Base-by-base conservation (phyloP, 2,113 vertebrate genomes). In the Nothoprocta perdicaria region DNA sequence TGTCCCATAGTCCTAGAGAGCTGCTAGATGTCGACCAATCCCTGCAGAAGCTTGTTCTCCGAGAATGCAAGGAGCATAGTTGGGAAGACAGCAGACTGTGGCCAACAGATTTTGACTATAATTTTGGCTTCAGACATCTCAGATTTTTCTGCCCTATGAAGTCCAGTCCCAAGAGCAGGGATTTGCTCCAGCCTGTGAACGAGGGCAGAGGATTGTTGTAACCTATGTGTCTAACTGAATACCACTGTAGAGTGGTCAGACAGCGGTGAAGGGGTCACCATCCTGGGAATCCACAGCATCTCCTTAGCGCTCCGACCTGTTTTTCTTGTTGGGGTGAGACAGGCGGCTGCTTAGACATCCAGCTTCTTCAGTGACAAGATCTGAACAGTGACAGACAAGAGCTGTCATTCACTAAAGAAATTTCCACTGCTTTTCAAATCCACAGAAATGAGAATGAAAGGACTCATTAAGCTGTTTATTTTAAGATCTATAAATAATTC, bases 401-500 rank as follows among this genome's bases (percentile, higher is more conserved):
- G 50, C 21, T 38, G 8, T 6, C 26, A n/a, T 83, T 68, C 31
- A 68, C 38, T 24, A 75, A 27, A 27, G 60, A 69, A 53, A 60
- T 26, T 71, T 18, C 40, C 24, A 33, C 12, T 52, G 11, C 31
- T 63, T 92, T 90, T 85, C 46, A 78, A 63, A 88, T 75, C 19
- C 15, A 71, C 14, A n/a, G 4, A 2, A 31, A 66, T 48, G 31
- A 55, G 29, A 80, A 69, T 33, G 31, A 71, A 93, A 86, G 67
- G 5, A 10, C 45, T 77, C 66, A 82, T 85, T 41, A 62, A 58
- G 35, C 5, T 66, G 3, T 76, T 85, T 52, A 46, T 88, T 84
- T 91, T 84, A 75, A 82, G 27, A 63, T 57, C 33, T 72, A 38
- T 48, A 65, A 88, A 63, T 48, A 58, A 81, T 57, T 84, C 4